A percentile compares a stretch with the other conserved stretches of the same genome.
These are phyloP conservation scores for Sitta carolinensis DNA, from an alignment of 2,797 vertebrate genomes.

Conservation along the genomic window DNA sequence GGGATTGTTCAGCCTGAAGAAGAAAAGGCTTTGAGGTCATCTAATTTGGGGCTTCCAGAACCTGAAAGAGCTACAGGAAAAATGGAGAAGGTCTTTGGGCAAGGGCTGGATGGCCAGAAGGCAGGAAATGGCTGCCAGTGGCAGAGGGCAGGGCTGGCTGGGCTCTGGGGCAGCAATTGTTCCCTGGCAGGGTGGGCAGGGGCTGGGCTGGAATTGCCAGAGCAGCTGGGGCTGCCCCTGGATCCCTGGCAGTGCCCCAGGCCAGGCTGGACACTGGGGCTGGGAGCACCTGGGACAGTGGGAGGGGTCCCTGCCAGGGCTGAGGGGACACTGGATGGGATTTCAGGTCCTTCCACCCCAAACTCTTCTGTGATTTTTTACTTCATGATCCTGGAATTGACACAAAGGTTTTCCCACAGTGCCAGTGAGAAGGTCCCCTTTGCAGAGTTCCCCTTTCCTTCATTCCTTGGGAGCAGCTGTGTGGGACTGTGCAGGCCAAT, in stretches of 20 bases:
- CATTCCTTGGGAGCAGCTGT: neutral
- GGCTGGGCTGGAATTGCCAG: neutral
- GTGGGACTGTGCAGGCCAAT: neutral
- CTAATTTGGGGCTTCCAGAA: neutral
- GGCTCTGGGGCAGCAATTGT: neutral
- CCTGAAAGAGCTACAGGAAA: neutral
- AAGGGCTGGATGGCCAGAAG: rapidly evolving
- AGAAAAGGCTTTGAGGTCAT: neutral
- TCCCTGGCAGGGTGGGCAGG: neutral
- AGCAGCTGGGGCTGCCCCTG: neutral
- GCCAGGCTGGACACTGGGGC: neutral
- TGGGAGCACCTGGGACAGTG: neutral
- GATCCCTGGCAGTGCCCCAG: neutral
- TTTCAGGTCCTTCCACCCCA: neutral
- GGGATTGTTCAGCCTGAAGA: neutral
- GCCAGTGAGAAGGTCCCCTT: neutral
- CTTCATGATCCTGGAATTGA: neutral
- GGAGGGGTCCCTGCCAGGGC: neutral
- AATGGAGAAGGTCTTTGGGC: neutral
- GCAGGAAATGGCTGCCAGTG: neutral
- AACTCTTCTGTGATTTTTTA: too few species aligned
- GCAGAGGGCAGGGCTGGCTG: neutral
- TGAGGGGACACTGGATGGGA: rapidly evolving
- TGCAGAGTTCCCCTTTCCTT: neutral
- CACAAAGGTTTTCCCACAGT: neutral